Evolutionary conservation across 2,888 invertebrate species (phyloP), one percentile per base, ranked within the genome.

Genomic region (Agonum fuliginosum): DNA sequence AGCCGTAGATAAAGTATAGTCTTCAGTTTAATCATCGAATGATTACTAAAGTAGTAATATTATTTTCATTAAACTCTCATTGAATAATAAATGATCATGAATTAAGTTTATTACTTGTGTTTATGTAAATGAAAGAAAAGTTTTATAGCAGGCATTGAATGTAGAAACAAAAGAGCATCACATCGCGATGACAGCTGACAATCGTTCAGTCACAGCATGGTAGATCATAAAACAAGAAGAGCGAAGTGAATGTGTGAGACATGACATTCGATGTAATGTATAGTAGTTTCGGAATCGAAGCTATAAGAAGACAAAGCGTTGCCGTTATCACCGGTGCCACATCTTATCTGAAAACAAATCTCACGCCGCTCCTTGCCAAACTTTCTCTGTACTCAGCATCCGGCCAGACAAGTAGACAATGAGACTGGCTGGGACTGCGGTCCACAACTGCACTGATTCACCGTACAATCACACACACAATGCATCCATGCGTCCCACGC

Each of bases 341-440:
- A 84, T 85, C 85, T 85, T 84, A 84, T 84, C 84, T 80, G 79
- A 46, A 62, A 71, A 71, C 78, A 65, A 82, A 82, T 82, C 82
- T 81, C 74, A 79, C 79, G 75, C 67, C 82, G 82, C 83, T 82
- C 84, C 84, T 84, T 85, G 86, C 85, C 85, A 85, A 86, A 86
- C 86, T 86, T 86, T 86, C 86, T 86, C 85, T 85, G 83, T 70
- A 46, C 70, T 73, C 27, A 48, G 74, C 78, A 70, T 69, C 34
- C 51, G 74, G 46, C 67, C 74, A 78, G 34, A 69, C 70, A 79
- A 71, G 30, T 41, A 73, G 24, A 46, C 71, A 34, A 43, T 48
- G 72, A 51, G 37, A 14, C 12, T 19, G 20, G 43, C 24, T 41
- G n/a, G 24, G 6, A 19, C 19, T 12, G 5, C 19, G 41, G 69